Evolutionary conservation across 2,888 invertebrate genomes (phyloP), one percentile per base, ranked within the genome.

Genomic region (Eilema sororculum): DNA sequence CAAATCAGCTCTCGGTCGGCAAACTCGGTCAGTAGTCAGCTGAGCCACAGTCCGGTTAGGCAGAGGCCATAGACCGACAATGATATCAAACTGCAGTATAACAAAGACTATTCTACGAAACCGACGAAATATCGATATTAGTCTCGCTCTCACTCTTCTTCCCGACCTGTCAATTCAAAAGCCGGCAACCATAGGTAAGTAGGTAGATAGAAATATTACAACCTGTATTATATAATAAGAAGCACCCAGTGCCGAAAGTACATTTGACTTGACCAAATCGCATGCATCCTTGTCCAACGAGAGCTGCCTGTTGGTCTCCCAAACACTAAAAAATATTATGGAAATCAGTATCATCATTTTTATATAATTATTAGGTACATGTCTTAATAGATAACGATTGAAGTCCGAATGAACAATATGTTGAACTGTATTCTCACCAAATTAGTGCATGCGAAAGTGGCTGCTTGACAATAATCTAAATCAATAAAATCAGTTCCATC

Each of bases 211-310:
- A n/a, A 66, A 37, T 25, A 65, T 60, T 68, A 58, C 66, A 83
- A 86, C 99, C 99, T 71, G 99, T 99, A 91, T 99, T 99, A 85
- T 98, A 98, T 41, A 99, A 95, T 73, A 99, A 96, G 90, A 99
- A 99, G 86, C 99, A 99, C 68, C 99, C 99, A 68, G 99, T 99
- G 63, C 99, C 98, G 89, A 98, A 99, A 71, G 99, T 99, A 91
- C 98, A 98, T 91, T 99, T 99, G 20, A 98, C 98, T 94, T 98
- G 97, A 6, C 99, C 99, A 84, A 97, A 96, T 84, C 96, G 96
- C 86, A 98, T 96, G 85, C 99, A 99, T 85, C 98, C 96, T 91
- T 99, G 99, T 1, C 99, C 99, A 25, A 99, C 96, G 67, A 99
- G 91, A 5, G 99, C 98, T 61, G 99, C 98, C 90, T 99, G 99